phyloP scores from a whole-genome alignment of 2,888 invertebrate species.

The Koerneria pararmatus region DNA sequence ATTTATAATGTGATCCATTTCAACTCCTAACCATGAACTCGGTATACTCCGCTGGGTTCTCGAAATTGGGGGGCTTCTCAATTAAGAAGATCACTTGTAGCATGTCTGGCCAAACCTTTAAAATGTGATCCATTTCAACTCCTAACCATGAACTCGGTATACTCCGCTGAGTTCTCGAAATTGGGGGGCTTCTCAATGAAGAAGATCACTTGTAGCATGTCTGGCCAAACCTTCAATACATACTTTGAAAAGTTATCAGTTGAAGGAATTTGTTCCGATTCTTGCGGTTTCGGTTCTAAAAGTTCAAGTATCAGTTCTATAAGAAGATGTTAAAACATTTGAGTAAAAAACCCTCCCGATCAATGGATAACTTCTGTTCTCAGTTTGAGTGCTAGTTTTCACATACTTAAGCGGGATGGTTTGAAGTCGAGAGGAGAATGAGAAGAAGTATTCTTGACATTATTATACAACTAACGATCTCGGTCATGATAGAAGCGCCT shows the following conservation, averaged over 20 bases:
- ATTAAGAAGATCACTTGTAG: constrained; percentile 42
- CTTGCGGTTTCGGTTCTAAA: not conserved
- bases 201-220: constrained; percentile 40
- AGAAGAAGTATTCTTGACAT: not conserved
- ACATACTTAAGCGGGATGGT: not conserved
- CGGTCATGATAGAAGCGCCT: constrained; percentile 40
- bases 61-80: constrained; percentile 35
- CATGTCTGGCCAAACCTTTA: constrained; percentile 40
- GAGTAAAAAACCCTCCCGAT: too few species aligned
- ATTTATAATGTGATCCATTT: too few species aligned
- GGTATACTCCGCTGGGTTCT: constrained; percentile 28
- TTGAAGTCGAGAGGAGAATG: not conserved
- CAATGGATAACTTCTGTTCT: not conserved
- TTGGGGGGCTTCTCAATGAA: constrained; percentile 38
- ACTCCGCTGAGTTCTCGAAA: constrained; percentile 31
- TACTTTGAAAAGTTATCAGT: not conserved
- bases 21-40: constrained; percentile 19
- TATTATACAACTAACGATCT: constrained; percentile 27
- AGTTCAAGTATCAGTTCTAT: not conserved
- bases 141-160: constrained; percentile 20
- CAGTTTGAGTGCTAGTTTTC: not conserved
- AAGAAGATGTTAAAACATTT: too few species aligned
- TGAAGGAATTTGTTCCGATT: not conserved
- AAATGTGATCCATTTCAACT: too few species aligned
- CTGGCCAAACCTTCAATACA: constrained; percentile 35